These are phyloP conservation scores for Drosophila pallidifrons DNA, from an alignment of 1,140 invertebrate species.

Conservation along the genomic window DNA sequence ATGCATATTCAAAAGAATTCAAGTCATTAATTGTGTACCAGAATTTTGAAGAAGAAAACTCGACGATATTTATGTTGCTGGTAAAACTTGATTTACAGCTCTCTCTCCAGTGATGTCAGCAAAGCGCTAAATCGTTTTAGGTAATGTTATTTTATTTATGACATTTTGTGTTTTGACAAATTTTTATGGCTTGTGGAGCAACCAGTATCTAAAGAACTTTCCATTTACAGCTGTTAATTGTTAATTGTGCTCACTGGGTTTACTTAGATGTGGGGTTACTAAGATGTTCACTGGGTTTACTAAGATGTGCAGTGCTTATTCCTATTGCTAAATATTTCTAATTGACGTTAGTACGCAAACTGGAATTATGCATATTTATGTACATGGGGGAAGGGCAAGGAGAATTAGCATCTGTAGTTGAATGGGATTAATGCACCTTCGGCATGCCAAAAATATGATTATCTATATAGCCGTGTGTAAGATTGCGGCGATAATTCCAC, in stretches of 20 bases:
- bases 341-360: constrained; percentile 3
- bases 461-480: constrained; percentile 72
- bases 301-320: neutral
- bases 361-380: constrained; percentile 11
- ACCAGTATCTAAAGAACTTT: too few relatives aligned
- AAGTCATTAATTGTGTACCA: neutral
- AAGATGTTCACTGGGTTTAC: too few relatives aligned
- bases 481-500: constrained; percentile 73
- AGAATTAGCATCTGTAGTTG: constrained; percentile 13
- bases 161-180: too few relatives aligned
- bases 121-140: too few relatives aligned
- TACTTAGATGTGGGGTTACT: neutral
- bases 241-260: neutral
- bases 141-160: too few relatives aligned
- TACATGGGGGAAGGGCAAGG: constrained; percentile 52
- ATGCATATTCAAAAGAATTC: neutral
- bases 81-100: too few relatives aligned
- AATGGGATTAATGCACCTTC: constrained; percentile 44
- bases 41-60: too few relatives aligned
- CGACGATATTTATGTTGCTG: too few relatives aligned
- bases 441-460: constrained; percentile 72
- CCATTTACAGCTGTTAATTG: neutral
- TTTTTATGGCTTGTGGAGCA: too few relatives aligned
- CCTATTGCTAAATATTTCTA: neutral
- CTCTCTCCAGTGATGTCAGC: too few relatives aligned